Percentiles rank a stretch among this genome's conserved stretches.
These are phyloP conservation scores for Altica lythri DNA, from an alignment of 2,888 invertebrate species.

Conservation along the genomic window DNA sequence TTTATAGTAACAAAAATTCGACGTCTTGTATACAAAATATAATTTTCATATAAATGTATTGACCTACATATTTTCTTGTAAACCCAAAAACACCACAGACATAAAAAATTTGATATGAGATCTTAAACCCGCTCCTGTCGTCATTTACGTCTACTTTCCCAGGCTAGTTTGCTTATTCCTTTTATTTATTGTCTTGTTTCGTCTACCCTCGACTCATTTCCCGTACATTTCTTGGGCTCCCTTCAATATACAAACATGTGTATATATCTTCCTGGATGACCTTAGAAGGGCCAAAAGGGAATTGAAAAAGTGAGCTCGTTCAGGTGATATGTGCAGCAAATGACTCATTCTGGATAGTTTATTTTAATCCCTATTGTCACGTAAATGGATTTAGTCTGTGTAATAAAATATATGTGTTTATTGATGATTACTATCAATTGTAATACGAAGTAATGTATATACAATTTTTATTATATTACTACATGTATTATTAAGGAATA, in stretches of 20 bases:
- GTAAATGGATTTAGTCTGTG: background rate
- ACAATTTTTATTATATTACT: no score
- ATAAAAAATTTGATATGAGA: background rate
- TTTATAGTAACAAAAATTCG: no score
- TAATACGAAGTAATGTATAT: no score
- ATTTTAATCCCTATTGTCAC: constrained; percentile 3
- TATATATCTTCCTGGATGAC: constrained; percentile 22
- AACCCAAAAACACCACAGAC: background rate
- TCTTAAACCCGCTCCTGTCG: background rate
- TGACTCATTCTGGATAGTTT: constrained; percentile 16
- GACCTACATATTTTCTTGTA: background rate
- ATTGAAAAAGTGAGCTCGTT: constrained; percentile 19
- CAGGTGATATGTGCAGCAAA: constrained; percentile 15
- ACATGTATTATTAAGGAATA: no score
- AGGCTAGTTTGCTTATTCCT: constrained; percentile 50
- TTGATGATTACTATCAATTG: no score
- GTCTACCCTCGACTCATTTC: constrained; percentile 37
- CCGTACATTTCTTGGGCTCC: constrained; percentile 7
- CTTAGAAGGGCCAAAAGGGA: constrained; percentile 14
- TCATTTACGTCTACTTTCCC: constrained; percentile 38
- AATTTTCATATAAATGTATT: no score
- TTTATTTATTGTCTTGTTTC: constrained; percentile 54
- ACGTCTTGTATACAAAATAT: no score
- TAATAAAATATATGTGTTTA: no score
- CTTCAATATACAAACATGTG: constrained; percentile 25